Evolutionary conservation across 1,140 invertebrate genomes (phyloP), one percentile per base, ranked within the genome.

Genomic region (Stratiolaelaps scimitus): DNA sequence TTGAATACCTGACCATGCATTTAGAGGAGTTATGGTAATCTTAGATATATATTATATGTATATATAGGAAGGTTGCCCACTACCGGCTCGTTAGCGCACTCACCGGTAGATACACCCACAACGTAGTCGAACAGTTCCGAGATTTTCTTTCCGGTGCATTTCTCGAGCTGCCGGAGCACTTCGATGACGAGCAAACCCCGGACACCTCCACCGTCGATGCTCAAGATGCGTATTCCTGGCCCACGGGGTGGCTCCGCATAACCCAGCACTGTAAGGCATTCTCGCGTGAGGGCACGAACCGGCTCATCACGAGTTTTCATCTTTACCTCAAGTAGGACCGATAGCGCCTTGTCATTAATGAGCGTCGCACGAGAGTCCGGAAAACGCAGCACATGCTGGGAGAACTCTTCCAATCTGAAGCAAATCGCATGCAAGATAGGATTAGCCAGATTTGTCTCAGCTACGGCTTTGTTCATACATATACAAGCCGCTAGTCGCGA

Each of bases 141-240:
- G 17, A 81, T 74, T 20, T 73, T 74, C 69, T 82, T 81, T 1
- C 84, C 83, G 26, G 84, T 86, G 5, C 84, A 70, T 69, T 81
- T 75, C 76, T 92, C 88, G 15, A 92, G 74, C 70, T 84, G 83
- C 67, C 83, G 81, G 45, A 92, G 74, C 73, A 90, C 83, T 76
- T 89, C 84, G 53, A 92, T 81, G 0, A 87, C 85, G 19, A 89
- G 79, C 17, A 92, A 78, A 30, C 88, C 89, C 65, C 80, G 77
- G 64, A 87, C 86, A 64, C 91, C 91, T 40, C 91, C 91, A 7
- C 91, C 91, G 79, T 95, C 91, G 69, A 94, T 87, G 0, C 86
- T 81, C 15, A 95, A 77, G 64, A 94, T 84, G 74, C 86, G 79
- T 29, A 92, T 84, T 5, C 91, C 90, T 66, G 78, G 76, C 5